phyloP scores from a whole-genome alignment of 2,888 invertebrate genomes.

The Blomia tropicalis region DNA sequence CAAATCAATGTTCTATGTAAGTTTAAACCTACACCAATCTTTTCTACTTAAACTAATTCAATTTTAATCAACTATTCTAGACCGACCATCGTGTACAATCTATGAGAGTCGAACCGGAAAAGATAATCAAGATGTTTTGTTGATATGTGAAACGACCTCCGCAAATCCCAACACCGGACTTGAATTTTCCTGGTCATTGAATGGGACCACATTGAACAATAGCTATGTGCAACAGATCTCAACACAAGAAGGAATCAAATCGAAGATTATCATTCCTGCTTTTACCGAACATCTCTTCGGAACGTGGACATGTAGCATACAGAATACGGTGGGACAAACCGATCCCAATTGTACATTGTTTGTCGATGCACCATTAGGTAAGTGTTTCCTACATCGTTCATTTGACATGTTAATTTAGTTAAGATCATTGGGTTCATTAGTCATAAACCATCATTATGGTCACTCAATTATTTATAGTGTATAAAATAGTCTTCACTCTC shows the following conservation, averaged over 20 bases:
- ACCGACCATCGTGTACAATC: constrained; percentile 65
- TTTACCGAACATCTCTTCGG: constrained; percentile 46
- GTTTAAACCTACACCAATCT: constrained; percentile 34
- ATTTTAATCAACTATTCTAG: constrained; percentile 43
- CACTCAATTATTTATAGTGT: too few species aligned
- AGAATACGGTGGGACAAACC: constrained; percentile 55
- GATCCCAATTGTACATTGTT: constrained; percentile 21
- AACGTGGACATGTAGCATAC: constrained; percentile 66
- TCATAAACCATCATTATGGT: too few species aligned
- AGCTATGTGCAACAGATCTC: constrained; percentile 54
- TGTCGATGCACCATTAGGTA: constrained; percentile 18
- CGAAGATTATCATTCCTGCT: constrained; percentile 47
- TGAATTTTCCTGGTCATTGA: constrained; percentile 56
- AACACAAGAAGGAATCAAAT: constrained; percentile 42
- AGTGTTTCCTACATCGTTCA: too few species aligned
- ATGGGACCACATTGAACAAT: constrained; percentile 48
- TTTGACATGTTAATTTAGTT: not conserved
- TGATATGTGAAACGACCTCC: constrained; percentile 58
- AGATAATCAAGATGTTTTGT: constrained; percentile 48
- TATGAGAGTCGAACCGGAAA: constrained; percentile 35
- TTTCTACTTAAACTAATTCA: not conserved
- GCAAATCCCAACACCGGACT: constrained; percentile 58
- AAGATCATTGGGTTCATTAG: too few species aligned
- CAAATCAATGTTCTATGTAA: constrained; percentile 67
- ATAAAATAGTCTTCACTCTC: too few species aligned